Conservation (phyloP, 2,888 invertebrate species). For the Aricia artaxerxes region DNA sequence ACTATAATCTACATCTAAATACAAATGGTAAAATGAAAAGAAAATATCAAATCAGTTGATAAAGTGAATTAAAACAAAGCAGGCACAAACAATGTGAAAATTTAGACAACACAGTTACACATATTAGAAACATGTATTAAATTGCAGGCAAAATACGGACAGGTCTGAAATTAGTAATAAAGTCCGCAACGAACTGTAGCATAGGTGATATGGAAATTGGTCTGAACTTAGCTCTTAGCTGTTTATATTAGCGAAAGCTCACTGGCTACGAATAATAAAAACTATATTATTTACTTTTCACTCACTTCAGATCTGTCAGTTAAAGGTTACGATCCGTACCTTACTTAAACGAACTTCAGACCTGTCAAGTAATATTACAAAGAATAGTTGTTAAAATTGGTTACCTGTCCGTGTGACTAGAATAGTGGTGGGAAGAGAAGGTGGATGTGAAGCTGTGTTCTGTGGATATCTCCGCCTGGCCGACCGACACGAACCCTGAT, state of each 20-base stretch:
- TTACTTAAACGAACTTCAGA: not conserved
- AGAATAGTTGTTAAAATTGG: not conserved
- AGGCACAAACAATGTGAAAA: conserved; percentile 12
- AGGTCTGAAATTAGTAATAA: not conserved
- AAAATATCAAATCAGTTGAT: conserved; percentile 26
- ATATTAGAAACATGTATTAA: not conserved
- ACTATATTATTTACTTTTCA: too few species aligned
- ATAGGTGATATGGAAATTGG: not conserved
- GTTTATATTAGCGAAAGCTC: too few species aligned
- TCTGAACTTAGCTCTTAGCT: not conserved
- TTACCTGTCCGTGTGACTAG: conserved; percentile 73
- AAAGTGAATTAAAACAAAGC: conserved; percentile 22
- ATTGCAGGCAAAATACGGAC: not conserved
- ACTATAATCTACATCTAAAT: not conserved
- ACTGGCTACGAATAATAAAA: too few species aligned
- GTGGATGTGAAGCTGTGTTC: conserved; percentile 73
- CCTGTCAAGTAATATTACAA: not conserved
- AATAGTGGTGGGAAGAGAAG: conserved; percentile 71
- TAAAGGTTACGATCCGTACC: not conserved
- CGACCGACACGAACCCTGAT: conserved; percentile 77
- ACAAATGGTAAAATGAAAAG: not conserved
- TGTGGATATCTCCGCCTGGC: conserved; percentile 70
- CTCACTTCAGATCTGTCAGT: too few species aligned
- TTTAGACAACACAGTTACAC: conserved; percentile 4
- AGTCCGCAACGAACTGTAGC: not conserved